A percentile compares a stretch with the other conserved stretches of the same genome.
Evolutionary conservation across 2,113 vertebrate species (phyloP).

Genomic region (Coturnix japonica): DNA sequence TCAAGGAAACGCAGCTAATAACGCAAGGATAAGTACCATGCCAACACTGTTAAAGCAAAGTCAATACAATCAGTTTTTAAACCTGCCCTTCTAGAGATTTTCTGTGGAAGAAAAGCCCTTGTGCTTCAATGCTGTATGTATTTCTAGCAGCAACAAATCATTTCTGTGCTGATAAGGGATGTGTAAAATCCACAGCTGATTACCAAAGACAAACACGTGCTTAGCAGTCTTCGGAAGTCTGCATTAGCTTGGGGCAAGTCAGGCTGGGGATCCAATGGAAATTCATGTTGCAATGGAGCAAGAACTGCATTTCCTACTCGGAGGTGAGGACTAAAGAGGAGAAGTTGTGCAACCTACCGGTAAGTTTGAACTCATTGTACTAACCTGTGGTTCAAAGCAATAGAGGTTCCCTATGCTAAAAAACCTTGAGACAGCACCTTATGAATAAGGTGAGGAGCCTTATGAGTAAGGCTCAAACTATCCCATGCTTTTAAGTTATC

Average conservation of each 20-base stretch:
- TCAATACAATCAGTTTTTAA: neutral
- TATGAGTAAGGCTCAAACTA: neutral
- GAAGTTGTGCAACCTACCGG: neutral
- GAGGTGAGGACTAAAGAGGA: neutral
- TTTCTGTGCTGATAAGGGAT: neutral
- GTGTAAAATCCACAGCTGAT: neutral
- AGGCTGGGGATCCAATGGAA: neutral
- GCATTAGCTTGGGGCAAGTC: slow-evolving; percentile 32
- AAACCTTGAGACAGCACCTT: neutral
- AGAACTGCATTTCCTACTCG: neutral
- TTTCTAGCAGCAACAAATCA: neutral
- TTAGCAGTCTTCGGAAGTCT: neutral
- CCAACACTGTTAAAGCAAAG: neutral
- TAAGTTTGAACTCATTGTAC: neutral
- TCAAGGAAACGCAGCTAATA: neutral
- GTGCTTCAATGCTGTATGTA: neutral
- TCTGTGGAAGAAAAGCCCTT: neutral
- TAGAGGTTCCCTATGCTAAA: neutral
- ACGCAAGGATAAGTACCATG: neutral
- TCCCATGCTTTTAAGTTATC: neutral
- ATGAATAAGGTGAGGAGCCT: neutral
- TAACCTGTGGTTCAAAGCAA: neutral
- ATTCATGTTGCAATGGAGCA: neutral
- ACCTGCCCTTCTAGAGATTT: neutral
- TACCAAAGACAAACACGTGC: neutral